Percentiles rank a stretch among this genome's conserved stretches.
These are phyloP conservation scores for Andricus quercusramuli DNA, from an alignment of 2,888 invertebrate genomes.

Conservation along the genomic window DNA sequence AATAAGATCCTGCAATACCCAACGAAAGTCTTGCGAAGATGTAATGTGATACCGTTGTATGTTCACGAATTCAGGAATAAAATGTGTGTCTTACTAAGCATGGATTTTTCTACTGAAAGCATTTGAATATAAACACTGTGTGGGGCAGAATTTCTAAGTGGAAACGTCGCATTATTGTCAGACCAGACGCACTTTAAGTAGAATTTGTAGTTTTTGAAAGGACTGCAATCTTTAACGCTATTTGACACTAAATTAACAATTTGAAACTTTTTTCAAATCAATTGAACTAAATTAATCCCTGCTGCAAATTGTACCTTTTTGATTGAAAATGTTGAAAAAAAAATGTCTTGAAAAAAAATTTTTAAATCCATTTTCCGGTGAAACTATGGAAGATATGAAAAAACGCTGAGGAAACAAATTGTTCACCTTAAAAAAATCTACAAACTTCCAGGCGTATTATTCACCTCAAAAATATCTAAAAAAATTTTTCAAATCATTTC, in stretches of 20 bases:
- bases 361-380: too few relatives aligned
- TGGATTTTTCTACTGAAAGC: neutral
- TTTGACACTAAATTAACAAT: neutral
- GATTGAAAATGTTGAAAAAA: too few relatives aligned
- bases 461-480: too few relatives aligned
- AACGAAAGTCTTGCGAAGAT: neutral
- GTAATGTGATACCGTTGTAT: neutral
- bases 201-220: neutral
- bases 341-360: too few relatives aligned
- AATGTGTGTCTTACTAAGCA: neutral
- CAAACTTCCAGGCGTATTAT: too few relatives aligned
- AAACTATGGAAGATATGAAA: too few relatives aligned
- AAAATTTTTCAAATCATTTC: too few relatives aligned
- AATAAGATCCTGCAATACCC: neutral
- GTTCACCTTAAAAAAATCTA: too few relatives aligned
- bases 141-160: neutral
- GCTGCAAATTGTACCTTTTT: too few relatives aligned
- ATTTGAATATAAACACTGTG: neutral
- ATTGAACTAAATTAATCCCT: too few relatives aligned
- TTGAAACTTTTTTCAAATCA: neutral
- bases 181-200: neutral
- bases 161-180: slow-evolving; percentile 4
- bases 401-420: too few relatives aligned
- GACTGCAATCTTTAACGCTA: neutral
- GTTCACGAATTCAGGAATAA: neutral